Conservation (phyloP, 2,888 invertebrate genomes). For the Parelbella ahira region DNA sequence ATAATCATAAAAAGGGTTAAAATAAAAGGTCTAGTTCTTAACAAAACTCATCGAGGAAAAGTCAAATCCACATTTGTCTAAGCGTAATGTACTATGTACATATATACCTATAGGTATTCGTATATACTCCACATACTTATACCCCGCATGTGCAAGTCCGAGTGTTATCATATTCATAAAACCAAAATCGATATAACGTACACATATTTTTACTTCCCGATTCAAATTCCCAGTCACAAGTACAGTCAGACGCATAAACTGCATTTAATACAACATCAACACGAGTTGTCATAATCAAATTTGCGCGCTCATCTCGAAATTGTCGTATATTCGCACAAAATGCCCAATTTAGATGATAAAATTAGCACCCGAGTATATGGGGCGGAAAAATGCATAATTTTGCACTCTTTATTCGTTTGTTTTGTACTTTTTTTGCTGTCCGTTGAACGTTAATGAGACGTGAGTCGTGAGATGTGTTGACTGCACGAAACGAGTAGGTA, state of each 20-base stretch:
- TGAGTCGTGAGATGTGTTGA: slow-evolving; percentile 8
- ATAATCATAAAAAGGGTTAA: no score
- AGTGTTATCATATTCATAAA: no score
- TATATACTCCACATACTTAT: no score
- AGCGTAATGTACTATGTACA: no score
- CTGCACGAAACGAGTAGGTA: slow-evolving; percentile 1
- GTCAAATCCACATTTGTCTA: no score
- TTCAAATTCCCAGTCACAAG: slow-evolving; percentile 10
- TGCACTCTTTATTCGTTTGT: slow-evolving; percentile 30
- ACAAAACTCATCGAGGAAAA: no score
- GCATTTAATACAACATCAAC: slow-evolving; percentile 33
- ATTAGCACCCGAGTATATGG: slow-evolving; percentile 42
- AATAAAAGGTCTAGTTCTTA: no score
- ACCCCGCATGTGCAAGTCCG: no score
- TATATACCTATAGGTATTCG: no score
- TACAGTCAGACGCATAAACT: slow-evolving; percentile 34
- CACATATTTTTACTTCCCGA: slow-evolving; percentile 1
- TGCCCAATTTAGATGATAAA: slow-evolving; percentile 44
- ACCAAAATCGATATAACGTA: no score
- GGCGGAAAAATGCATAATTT: slow-evolving; percentile 33
- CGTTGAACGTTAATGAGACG: slow-evolving; percentile 16
- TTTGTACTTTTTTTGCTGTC: slow-evolving; percentile 21
- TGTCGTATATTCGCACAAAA: slow-evolving; percentile 34
- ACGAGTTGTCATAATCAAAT: slow-evolving; percentile 37
- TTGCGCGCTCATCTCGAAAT: slow-evolving; percentile 29